Percentiles rank a stretch among this genome's conserved stretches.
Conservation (phyloP, 1,140 invertebrate genomes). For the Microplitis mediator region DNA sequence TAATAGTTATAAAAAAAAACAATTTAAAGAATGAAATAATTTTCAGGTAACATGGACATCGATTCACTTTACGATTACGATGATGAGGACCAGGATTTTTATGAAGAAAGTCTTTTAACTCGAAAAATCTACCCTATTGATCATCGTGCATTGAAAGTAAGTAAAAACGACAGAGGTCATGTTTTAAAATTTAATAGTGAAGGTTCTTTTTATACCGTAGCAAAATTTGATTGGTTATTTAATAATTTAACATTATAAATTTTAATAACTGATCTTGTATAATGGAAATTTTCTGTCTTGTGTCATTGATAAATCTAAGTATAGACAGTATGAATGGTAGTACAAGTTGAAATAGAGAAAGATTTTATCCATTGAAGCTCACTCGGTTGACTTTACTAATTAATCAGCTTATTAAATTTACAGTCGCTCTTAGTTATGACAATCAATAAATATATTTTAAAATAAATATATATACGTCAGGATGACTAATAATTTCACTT, state of each 20-base stretch:
- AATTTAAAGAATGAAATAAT: constrained; percentile 11
- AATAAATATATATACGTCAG: not conserved
- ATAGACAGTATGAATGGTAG: not conserved
- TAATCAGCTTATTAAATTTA: not conserved
- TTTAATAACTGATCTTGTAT: not conserved
- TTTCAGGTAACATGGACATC: constrained; percentile 56
- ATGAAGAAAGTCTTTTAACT: constrained; percentile 54
- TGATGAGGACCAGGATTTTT: constrained; percentile 60
- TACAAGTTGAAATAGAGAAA: not conserved
- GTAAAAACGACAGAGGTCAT: not conserved
- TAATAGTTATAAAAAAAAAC: not conserved
- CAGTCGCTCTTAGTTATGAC: no score
- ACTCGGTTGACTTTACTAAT: not conserved
- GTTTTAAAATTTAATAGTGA: no score
- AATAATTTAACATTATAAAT: not conserved
- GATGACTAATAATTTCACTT: not conserved
- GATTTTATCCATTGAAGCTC: not conserved
- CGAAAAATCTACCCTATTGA: constrained; percentile 59
- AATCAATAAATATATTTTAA: no score
- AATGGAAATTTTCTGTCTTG: not conserved
- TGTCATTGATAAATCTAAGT: not conserved
- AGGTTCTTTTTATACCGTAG: no score
- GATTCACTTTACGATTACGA: constrained; percentile 60
- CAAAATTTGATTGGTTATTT: not conserved
- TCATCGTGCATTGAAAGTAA: constrained; percentile 56